A percentile compares a stretch with the other conserved stretches of the same genome.
Conservation (phyloP, 2,888 invertebrate species). For the Leptopilina myrica region DNA sequence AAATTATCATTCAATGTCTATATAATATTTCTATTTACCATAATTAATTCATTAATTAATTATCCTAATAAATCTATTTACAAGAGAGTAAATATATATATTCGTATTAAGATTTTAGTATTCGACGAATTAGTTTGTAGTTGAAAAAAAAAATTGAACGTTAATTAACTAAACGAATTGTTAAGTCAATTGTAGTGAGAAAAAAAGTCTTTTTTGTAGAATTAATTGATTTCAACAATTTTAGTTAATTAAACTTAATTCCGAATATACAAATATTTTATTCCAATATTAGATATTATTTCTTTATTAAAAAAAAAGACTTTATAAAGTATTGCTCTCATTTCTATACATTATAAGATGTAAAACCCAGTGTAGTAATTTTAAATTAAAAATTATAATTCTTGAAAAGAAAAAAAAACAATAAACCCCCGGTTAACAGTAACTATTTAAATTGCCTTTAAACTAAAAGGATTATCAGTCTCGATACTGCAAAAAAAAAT, state of each 20-base stretch:
- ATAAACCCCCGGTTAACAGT: neutral
- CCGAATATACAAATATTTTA: no score
- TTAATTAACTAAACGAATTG: no score
- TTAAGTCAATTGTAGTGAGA: no score
- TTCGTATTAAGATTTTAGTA: slow-evolving; percentile 11
- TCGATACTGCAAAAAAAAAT: neutral
- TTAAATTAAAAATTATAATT: neutral
- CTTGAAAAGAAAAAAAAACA: neutral
- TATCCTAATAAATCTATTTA: neutral
- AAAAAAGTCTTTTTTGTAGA: no score
- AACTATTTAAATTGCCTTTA: slow-evolving; percentile 23
- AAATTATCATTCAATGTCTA: slow-evolving; percentile 1
- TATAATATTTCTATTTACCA: neutral
- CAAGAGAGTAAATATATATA: slow-evolving; percentile 4
- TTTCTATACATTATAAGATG: no score
- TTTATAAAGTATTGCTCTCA: no score
- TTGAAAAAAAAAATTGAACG: no score
- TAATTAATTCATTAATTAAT: neutral
- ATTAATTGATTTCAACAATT: no score
- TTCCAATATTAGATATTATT: no score
- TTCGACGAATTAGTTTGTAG: neutral
- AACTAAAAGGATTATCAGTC: slow-evolving; percentile 19
- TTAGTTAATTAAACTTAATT: no score
- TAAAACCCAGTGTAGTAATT: no score
- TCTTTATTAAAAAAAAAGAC: no score